These are phyloP conservation scores for Adineta ricciae DNA, from an alignment of 2,888 invertebrate genomes.

Conservation along the genomic window DNA sequence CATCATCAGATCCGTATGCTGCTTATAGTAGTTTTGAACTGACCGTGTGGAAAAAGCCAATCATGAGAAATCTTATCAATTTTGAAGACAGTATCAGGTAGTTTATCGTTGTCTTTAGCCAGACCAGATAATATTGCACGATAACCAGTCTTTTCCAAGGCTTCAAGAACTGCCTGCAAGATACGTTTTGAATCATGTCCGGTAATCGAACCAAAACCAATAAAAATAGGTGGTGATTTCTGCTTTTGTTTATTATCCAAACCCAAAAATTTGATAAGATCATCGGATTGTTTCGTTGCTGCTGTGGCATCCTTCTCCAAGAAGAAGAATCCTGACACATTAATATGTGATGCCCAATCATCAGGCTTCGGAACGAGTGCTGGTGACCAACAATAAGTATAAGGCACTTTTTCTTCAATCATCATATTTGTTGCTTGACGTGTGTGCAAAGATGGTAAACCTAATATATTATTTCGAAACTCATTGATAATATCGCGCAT, in stretches of 20 bases:
- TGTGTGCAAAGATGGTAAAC: neutral
- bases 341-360: neutral
- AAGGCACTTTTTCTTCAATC: neutral
- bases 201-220: conserved; percentile 13
- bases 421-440: conserved; percentile 1
- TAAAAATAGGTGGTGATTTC: neutral
- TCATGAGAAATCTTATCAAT: neutral
- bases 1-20: no score
- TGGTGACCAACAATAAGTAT: conserved; percentile 7
- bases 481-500: conserved; percentile 2
- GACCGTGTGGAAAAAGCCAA: neutral
- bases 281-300: neutral
- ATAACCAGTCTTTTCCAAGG: neutral
- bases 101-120: neutral
- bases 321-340: neutral
- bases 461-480: neutral
- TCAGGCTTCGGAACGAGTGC: neutral
- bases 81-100: neutral
- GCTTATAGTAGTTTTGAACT: no score
- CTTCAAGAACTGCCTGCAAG: neutral
- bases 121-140: neutral
- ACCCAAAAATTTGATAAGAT: neutral
- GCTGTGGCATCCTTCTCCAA: neutral
- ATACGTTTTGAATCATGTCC: neutral
- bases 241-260: neutral